These are phyloP conservation scores for Phoxinus phoxinus DNA, from an alignment of 2,113 vertebrate species.

Conservation along the genomic window DNA sequence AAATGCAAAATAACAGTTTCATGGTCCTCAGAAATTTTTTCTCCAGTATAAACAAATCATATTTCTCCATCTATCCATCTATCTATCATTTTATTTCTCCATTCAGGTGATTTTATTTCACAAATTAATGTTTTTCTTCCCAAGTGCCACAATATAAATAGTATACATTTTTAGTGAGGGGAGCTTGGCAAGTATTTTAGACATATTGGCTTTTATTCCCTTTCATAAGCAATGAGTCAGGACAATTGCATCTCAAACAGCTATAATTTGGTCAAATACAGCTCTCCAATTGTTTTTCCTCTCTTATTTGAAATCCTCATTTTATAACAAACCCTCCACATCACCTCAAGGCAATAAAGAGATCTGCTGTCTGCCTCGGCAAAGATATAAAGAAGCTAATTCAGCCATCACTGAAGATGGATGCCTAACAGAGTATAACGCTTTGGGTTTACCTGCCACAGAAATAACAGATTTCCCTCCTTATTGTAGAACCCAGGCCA, in stretches of 20 bases:
- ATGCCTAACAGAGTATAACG: not conserved
- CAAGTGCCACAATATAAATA: not conserved
- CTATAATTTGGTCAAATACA: not conserved
- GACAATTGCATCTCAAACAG: not conserved
- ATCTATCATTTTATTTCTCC: too few species aligned
- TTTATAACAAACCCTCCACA: not conserved
- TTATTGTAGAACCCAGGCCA: not conserved
- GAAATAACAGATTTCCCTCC: conserved; percentile 32
- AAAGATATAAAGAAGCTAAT: conserved; percentile 16
- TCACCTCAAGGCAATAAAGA: not conserved
- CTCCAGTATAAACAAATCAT: not conserved
- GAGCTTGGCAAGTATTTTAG: not conserved
- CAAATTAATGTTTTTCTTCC: not conserved
- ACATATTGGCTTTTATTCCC: not conserved
- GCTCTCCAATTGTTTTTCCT: not conserved
- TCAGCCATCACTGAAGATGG: not conserved
- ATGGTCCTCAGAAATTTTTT: not conserved
- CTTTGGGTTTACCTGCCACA: not conserved
- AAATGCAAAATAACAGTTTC: not conserved
- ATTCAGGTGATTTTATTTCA: not conserved
- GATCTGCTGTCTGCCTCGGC: not conserved
- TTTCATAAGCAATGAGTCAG: conserved; percentile 12
- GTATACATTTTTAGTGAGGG: not conserved
- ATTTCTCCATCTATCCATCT: too few species aligned
- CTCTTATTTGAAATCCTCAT: not conserved